Evolutionary conservation across 2,888 invertebrate genomes (phyloP).

Genomic region (Listrodromus nycthemerus): DNA sequence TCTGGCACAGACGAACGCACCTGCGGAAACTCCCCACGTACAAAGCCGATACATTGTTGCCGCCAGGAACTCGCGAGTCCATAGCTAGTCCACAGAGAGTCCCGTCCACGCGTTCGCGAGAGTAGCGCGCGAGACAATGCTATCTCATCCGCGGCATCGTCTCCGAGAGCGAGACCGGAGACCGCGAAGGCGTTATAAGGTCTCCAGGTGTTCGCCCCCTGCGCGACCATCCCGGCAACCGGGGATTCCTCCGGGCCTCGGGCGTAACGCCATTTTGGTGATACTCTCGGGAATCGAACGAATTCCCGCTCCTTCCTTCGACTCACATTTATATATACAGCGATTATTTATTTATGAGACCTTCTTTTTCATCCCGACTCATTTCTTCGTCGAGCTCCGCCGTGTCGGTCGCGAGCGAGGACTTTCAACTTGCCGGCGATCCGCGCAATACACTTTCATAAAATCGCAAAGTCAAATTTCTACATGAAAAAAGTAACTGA

Average conservation of each 20-base stretch:
- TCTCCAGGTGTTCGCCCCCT: conserved; percentile 41
- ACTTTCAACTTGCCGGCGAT: background rate
- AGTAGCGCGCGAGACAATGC: conserved; percentile 73
- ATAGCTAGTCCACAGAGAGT: background rate
- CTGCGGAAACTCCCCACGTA: background rate
- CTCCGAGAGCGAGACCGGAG: conserved; percentile 43
- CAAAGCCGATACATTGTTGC: conserved; percentile 9
- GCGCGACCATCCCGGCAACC: conserved; percentile 74
- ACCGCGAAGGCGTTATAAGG: conserved; percentile 28
- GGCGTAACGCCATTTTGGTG: conserved; percentile 45
- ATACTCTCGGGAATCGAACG: conserved; percentile 26
- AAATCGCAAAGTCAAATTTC: conserved; percentile 24
- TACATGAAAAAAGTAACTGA: background rate
- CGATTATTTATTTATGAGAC: conserved; percentile 44
- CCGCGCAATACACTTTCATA: conserved; percentile 1
- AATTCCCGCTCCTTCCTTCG: conserved; percentile 7
- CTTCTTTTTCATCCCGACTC: conserved; percentile 3
- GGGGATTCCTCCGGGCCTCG: conserved; percentile 68
- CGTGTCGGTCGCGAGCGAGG: background rate
- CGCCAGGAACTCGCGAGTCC: background rate
- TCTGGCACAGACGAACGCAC: background rate
- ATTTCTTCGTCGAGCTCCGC: background rate
- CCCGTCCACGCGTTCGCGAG: conserved; percentile 59
- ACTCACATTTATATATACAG: conserved; percentile 26
- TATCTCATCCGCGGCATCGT: conserved; percentile 75